Base-by-base conservation (phyloP, 2,797 vertebrate genomes). In the Caiman crocodilus region DNA sequence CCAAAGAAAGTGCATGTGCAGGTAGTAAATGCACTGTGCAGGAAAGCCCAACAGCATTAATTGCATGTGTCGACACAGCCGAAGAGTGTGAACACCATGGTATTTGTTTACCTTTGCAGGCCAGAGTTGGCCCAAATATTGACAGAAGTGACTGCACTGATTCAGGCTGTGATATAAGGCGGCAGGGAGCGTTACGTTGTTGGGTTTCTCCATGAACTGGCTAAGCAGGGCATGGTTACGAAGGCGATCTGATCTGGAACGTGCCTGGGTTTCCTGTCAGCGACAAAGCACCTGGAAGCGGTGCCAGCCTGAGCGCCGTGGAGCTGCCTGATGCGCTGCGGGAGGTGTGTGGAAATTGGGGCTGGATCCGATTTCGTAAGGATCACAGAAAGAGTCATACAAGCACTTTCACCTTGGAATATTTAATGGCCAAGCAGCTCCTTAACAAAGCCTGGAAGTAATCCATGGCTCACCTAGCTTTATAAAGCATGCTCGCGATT, bases 361-460 rank as follows among this genome's bases (percentile, higher is more conserved):
- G 88, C 92, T 89, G 91, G 90, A 92, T 92, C 94, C 80, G 91
- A 93, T 93, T 94, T 86, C 90, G 90, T 79, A 91, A 90, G 85
- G 88, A 94, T 95, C 95, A 90, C 90, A 80, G 93, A 87, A 95
- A 84, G 75, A 88, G 71, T 79, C 86, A 92, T 95, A 55, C 67
- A 67, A 90, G 87, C 92, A 88, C 91, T 93, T 90, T 91, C 90
- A 90, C 92, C 94, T 96, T 87, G 82, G 91, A 95, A 95, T 81
- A 15, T 0, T 82, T 92, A 91, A 56, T 35, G 89, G 85, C 85
- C 6, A 30, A 91, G 88, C 85, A 89, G 94, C 87, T 76, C 87
- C 92, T 94, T 95, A 93, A 95, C 90, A 55, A 80, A 88, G 78
- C 73, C 87, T 78, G 85, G 85, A 91, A 87, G 64, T 89, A 95